These are phyloP conservation scores for Scaeva pyrastri DNA, from an alignment of 2,888 invertebrate species.

Conservation along the genomic window DNA sequence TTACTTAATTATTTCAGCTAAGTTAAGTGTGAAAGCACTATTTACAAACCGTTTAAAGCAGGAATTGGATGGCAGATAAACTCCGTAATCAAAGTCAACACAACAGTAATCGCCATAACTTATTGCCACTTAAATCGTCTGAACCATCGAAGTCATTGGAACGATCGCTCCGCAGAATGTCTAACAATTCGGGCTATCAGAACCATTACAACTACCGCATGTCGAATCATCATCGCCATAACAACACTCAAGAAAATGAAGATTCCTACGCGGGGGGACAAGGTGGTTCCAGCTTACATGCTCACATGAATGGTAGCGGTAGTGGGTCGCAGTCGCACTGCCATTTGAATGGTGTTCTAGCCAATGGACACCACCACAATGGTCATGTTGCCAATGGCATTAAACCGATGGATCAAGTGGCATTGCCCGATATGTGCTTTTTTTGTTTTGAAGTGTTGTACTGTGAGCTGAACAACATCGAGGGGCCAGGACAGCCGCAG, in stretches of 20 bases:
- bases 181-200: constrained; percentile 78
- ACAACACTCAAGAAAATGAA: constrained; percentile 41
- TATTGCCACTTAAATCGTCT: constrained; percentile 33
- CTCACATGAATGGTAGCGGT: constrained; percentile 66
- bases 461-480: constrained; percentile 95
- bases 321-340: constrained; percentile 53
- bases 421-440: constrained; percentile 98
- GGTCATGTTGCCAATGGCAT: constrained; percentile 69
- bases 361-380: constrained; percentile 83
- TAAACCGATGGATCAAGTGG: constrained; percentile 85
- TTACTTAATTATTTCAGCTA: neutral
- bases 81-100: constrained; percentile 48
- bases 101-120: constrained; percentile 55
- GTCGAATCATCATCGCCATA: constrained; percentile 70
- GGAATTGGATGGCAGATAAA: constrained; percentile 69
- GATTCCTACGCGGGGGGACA: constrained; percentile 39
- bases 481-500: constrained; percentile 94
- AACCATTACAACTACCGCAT: constrained; percentile 77
- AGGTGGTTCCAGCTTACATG: constrained; percentile 56
- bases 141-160: constrained; percentile 36
- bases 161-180: constrained; percentile 71
- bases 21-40: constrained; percentile 6
- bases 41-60: neutral
- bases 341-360: constrained; percentile 79
- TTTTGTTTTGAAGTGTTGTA: constrained; percentile 99